A percentile compares a stretch with the other conserved stretches of the same genome.
Conservation (phyloP, 2,888 invertebrate genomes). For the Lepas anatifera region DNA sequence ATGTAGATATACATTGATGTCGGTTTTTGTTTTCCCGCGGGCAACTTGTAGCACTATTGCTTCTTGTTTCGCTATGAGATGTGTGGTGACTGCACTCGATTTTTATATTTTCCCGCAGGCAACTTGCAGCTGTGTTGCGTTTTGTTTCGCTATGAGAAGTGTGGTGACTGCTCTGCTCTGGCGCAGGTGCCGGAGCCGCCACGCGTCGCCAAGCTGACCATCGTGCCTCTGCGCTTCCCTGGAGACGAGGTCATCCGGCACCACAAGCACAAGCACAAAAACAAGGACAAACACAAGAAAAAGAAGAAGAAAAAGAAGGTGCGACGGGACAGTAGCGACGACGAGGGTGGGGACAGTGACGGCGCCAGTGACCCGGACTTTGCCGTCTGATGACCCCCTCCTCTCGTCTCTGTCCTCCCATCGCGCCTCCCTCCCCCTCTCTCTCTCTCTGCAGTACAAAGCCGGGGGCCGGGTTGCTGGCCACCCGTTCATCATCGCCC, state of each 20-base stretch:
- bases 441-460: constrained; percentile 8
- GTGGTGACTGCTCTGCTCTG: too few relatives aligned
- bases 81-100: too few relatives aligned
- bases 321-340: constrained; percentile 47
- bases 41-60: too few relatives aligned
- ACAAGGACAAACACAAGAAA: constrained; percentile 37
- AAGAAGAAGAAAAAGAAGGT: constrained; percentile 46
- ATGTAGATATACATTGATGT: too few relatives aligned
- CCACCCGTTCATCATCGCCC: background rate
- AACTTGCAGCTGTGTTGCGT: too few relatives aligned
- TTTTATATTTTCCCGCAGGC: too few relatives aligned
- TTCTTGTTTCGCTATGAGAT: too few relatives aligned
- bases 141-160: too few relatives aligned
- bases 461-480: background rate
- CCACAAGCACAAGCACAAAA: constrained; percentile 31
- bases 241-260: constrained; percentile 18
- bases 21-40: too few relatives aligned
- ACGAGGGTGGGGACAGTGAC: constrained; percentile 38
- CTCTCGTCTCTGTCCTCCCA: background rate
- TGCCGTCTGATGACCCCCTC: constrained; percentile 19
- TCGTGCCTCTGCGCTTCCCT: constrained; percentile 29
- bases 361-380: constrained; percentile 39
- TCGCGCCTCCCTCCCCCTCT: background rate
- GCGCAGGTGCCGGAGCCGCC: constrained; percentile 34
- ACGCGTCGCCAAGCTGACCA: constrained; percentile 42